Percentiles rank a stretch among this genome's conserved stretches.
phyloP scores from a whole-genome alignment of 2,888 invertebrate genomes.

The Andrena praecox region DNA sequence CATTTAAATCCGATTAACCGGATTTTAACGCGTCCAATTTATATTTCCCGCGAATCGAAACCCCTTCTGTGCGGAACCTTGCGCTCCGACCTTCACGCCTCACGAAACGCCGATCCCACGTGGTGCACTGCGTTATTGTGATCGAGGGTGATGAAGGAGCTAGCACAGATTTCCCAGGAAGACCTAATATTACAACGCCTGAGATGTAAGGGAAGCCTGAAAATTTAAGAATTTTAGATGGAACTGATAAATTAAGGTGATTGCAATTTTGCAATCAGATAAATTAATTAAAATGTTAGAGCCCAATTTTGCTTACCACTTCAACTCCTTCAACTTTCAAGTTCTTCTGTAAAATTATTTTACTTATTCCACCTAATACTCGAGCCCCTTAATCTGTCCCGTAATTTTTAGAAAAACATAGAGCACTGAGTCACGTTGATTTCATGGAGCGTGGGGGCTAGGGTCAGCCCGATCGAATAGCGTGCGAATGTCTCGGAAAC shows the following conservation, averaged over 20 bases:
- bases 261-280: no score
- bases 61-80: constrained; percentile 25
- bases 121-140: not conserved
- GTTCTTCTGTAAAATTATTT: no score
- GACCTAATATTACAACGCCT: no score
- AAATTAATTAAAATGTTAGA: no score
- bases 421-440: constrained; percentile 8
- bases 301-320: no score
- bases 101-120: not conserved
- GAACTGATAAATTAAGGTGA: no score
- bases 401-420: not conserved
- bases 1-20: constrained; percentile 56
- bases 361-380: no score
- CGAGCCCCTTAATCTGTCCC: no score
- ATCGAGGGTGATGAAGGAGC: not conserved
- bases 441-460: constrained; percentile 29
- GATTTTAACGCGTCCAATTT: constrained; percentile 37
- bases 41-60: constrained; percentile 37
- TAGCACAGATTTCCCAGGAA: no score
- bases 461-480: constrained; percentile 63
- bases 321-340: no score
- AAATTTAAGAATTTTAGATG: no score
- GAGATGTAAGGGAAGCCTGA: no score
- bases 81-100: constrained; percentile 22
- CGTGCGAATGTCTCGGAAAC: constrained; percentile 63